phyloP scores from a whole-genome alignment of 2,113 vertebrate species.

The Porphyrio hochstetteri region DNA sequence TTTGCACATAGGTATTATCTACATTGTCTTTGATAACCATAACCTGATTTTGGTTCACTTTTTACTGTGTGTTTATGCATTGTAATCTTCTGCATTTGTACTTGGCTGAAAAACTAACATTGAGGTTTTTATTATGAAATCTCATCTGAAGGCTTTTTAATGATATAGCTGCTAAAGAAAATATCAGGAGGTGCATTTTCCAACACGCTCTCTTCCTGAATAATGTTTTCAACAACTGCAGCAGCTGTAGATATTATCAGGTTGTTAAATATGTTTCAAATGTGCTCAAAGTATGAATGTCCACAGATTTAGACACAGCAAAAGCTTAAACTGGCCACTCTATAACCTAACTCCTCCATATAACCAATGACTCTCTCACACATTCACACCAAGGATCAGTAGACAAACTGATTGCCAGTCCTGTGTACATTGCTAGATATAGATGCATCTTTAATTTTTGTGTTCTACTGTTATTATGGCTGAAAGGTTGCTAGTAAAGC shows the following conservation, averaged over 20 bases:
- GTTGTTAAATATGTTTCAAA: not conserved
- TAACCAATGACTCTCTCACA: not conserved
- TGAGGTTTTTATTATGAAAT: not conserved
- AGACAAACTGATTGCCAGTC: not conserved
- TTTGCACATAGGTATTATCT: not conserved
- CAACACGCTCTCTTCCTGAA: not conserved
- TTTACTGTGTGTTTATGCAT: not conserved
- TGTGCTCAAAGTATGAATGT: not conserved
- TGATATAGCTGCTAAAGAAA: not conserved
- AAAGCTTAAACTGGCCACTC: not conserved
- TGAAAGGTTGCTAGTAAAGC: not conserved
- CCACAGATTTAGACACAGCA: not conserved
- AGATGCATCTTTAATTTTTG: not conserved
- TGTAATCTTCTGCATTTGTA: not conserved
- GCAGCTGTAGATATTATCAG: not conserved
- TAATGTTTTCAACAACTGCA: not conserved
- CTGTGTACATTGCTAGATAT: rapidly evolving
- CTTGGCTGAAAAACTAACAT: not conserved
- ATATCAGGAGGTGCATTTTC: not conserved
- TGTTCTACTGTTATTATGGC: not conserved
- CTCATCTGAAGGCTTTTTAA: not conserved
- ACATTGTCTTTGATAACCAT: not conserved
- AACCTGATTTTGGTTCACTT: not conserved
- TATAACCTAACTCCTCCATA: not conserved
- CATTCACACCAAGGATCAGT: not conserved